phyloP scores from a whole-genome alignment of 2,888 invertebrate genomes.

The Aricia artaxerxes region DNA sequence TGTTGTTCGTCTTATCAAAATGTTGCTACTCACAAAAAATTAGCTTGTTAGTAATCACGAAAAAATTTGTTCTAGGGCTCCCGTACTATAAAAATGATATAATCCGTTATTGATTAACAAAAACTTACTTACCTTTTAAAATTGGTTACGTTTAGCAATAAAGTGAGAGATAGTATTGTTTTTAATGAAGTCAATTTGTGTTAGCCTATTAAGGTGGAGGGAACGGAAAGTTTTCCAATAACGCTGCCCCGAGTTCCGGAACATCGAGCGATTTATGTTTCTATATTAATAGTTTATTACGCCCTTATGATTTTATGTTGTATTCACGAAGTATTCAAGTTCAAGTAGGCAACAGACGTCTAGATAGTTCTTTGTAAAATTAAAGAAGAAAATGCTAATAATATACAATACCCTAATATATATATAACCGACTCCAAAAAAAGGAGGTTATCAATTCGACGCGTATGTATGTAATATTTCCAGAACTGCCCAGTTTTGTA shows the following conservation, averaged over 20 bases:
- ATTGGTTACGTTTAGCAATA: neutral
- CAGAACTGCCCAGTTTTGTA: too few species aligned
- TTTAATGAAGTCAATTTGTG: conserved; percentile 68
- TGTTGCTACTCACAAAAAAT: too few species aligned
- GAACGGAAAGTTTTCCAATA: conserved; percentile 64
- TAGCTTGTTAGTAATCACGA: too few species aligned
- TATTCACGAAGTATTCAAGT: neutral
- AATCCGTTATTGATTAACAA: neutral
- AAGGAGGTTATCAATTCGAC: too few species aligned
- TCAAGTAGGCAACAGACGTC: neutral
- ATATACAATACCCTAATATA: too few species aligned
- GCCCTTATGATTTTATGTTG: conserved; percentile 35
- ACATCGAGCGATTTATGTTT: conserved; percentile 59
- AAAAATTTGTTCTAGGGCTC: too few species aligned
- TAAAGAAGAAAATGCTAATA: neutral
- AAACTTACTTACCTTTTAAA: neutral
- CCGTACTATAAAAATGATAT: too few species aligned
- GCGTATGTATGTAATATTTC: too few species aligned
- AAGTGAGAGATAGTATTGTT: conserved; percentile 54
- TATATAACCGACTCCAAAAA: too few species aligned
- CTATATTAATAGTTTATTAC: conserved; percentile 54
- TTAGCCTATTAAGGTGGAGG: conserved; percentile 61
- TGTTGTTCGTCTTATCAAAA: too few species aligned
- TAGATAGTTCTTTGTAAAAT: neutral
- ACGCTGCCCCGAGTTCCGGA: conserved; percentile 52